Conservation (phyloP, 2,797 vertebrate species). For the Pangasius djambal region DNA sequence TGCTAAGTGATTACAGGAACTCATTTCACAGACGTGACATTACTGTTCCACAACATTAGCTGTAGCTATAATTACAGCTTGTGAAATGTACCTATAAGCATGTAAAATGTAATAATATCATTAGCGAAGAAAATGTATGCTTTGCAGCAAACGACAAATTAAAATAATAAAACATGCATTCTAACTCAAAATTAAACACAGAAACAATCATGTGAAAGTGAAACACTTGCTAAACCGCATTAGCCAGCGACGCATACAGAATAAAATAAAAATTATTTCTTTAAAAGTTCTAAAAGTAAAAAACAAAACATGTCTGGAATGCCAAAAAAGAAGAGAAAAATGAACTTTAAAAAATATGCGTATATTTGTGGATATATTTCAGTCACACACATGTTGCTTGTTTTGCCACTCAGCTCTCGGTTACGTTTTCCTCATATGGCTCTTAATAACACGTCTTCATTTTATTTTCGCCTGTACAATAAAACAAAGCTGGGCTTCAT, state of each 20-base stretch:
- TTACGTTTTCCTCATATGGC: conserved; percentile 16
- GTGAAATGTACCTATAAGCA: not conserved
- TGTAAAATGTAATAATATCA: not conserved
- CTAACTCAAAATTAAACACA: too few species aligned
- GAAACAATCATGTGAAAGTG: not conserved
- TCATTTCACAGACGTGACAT: not conserved
- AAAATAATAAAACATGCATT: not conserved
- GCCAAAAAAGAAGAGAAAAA: not conserved
- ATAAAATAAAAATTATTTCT: not conserved
- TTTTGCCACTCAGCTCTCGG: not conserved
- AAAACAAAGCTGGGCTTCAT: conserved; percentile 40
- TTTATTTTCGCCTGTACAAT: conserved; percentile 35
- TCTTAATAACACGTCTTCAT: conserved; percentile 18
- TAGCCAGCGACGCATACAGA: not conserved
- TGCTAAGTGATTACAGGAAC: not conserved
- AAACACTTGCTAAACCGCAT: not conserved
- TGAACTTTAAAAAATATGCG: not conserved
- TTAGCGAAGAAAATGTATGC: not conserved
- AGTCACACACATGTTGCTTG: not conserved
- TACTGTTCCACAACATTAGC: not conserved
- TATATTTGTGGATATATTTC: not conserved
- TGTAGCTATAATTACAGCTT: not conserved
- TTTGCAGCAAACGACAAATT: not conserved
- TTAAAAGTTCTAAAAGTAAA: not conserved
- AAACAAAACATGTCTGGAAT: not conserved